These are phyloP conservation scores for Rhombomys opimus DNA, from an alignment of 2,113 vertebrate species.

Conservation along the genomic window DNA sequence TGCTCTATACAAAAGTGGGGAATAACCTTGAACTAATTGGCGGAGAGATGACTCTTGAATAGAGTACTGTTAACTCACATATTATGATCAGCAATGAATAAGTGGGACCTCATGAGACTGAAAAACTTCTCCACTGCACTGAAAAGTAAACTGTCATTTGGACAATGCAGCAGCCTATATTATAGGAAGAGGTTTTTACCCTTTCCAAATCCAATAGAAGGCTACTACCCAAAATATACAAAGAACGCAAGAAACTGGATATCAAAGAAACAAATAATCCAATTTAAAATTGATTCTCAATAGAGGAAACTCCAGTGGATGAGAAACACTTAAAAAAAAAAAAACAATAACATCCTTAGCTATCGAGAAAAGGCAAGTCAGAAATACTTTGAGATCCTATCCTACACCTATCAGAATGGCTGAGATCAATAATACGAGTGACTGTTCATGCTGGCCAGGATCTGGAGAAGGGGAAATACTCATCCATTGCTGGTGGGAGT, in stretches of 20 bases:
- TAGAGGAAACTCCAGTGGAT: background rate
- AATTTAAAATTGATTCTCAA: background rate
- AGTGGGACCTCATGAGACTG: background rate
- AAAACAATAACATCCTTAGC: background rate
- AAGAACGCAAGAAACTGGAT: background rate
- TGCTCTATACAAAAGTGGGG: background rate
- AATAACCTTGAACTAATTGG: background rate
- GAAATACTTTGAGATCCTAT: background rate
- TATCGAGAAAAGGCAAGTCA: background rate
- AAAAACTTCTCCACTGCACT: background rate
- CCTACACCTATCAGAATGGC: background rate
- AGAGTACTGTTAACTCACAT: background rate
- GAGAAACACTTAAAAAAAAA: background rate
- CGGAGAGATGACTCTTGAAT: background rate
- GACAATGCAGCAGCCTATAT: background rate
- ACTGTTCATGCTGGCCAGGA: background rate
- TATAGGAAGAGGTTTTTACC: background rate
- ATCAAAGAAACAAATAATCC: background rate
- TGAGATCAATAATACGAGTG: background rate
- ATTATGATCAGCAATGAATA: background rate
- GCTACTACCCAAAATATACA: background rate
- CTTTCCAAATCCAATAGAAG: background rate
- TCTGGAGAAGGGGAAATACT: background rate
- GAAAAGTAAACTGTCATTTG: background rate
- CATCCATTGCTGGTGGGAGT: background rate